Evolutionary conservation across 2,797 vertebrate genomes (phyloP).

Genomic region (Prionace glauca): DNA sequence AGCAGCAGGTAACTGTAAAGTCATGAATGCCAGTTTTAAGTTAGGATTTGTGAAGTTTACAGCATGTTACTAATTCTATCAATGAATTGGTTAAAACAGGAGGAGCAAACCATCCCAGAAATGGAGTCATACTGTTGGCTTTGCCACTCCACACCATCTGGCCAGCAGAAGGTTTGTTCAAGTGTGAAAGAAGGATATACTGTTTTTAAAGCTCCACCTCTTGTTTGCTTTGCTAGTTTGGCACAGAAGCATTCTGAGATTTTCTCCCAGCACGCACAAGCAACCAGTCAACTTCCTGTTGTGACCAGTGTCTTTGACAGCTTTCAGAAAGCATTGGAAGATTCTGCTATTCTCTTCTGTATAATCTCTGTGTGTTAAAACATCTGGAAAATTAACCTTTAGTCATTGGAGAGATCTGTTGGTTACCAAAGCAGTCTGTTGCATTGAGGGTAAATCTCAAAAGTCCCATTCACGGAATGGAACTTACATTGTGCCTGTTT

Average conservation of each 20-base stretch:
- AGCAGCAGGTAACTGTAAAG: neutral
- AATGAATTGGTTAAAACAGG: neutral
- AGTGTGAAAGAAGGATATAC: neutral
- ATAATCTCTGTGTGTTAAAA: neutral
- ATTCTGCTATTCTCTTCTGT: neutral
- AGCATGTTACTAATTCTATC: neutral
- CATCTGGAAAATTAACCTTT: neutral
- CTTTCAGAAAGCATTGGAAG: neutral
- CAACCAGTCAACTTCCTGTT: neutral
- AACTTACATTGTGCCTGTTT: neutral
- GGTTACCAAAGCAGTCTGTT: neutral
- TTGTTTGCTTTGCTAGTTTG: neutral
- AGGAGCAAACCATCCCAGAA: neutral
- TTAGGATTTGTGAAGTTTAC: neutral
- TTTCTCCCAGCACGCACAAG: neutral
- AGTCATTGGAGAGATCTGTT: neutral
- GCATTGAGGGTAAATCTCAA: neutral
- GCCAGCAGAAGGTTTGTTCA: neutral
- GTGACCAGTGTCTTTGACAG: neutral
- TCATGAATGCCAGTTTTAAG: neutral
- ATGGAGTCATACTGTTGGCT: neutral
- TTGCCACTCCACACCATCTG: neutral
- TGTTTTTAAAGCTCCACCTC: neutral
- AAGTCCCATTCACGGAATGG: neutral
- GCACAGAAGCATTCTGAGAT: neutral